Evolutionary conservation across 2,797 vertebrate species (phyloP).

Genomic region (Phylloscopus collybita): DNA sequence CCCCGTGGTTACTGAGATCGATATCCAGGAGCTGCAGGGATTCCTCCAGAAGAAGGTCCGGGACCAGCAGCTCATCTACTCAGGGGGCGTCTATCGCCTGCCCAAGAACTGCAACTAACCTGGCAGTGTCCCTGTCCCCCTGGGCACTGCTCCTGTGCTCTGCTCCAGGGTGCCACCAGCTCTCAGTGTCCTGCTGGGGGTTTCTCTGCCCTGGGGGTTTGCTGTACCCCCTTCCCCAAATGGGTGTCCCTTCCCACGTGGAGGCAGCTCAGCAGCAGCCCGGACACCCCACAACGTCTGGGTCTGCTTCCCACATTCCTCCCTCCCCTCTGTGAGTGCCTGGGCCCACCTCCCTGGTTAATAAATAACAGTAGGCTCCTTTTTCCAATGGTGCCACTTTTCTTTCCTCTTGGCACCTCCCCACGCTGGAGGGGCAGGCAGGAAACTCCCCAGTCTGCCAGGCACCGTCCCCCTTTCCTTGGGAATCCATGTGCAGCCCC

Average conservation of each 20-base stretch:
- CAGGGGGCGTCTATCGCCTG: slow-evolving; percentile 90
- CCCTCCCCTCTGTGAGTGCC: not conserved
- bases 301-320: not conserved
- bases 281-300: not conserved
- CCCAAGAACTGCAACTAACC: slow-evolving; percentile 83
- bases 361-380: slow-evolving; percentile 6
- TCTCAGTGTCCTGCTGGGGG: not conserved
- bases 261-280: not conserved
- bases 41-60: slow-evolving; percentile 95
- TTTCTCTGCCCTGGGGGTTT: not conserved
- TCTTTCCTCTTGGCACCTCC: not conserved
- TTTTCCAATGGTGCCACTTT: not conserved
- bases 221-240: not conserved
- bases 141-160: not conserved
- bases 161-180: not conserved
- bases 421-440: not conserved
- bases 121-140: not conserved
- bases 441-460: not conserved
- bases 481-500: not conserved
- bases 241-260: rapidly evolving
- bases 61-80: slow-evolving; percentile 90
- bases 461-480: rapidly evolving
- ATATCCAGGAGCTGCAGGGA: slow-evolving; percentile 92
- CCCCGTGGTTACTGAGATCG: slow-evolving; percentile 92
- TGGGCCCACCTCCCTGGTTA: not conserved